Conservation (phyloP, 1,140 invertebrate species). For the Papilio machaon region DNA sequence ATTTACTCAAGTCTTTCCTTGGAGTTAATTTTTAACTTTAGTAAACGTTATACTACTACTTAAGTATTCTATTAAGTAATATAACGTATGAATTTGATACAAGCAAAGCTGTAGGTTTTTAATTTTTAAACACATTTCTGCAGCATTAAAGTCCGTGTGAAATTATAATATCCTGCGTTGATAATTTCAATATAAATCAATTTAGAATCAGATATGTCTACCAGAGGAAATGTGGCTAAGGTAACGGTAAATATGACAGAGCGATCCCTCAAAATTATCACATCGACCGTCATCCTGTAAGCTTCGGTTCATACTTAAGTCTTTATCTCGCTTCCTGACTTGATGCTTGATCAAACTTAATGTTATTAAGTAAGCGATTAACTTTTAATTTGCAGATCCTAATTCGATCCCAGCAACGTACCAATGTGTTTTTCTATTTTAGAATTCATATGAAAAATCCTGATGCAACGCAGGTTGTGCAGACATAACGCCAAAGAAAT, state of each 20-base stretch:
- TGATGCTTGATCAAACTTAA: background rate
- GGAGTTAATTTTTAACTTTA: too few species aligned
- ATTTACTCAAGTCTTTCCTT: too few species aligned
- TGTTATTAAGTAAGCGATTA: background rate
- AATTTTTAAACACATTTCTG: too few species aligned
- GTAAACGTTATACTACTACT: too few species aligned
- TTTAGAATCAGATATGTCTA: background rate
- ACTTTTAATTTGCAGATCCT: too few species aligned
- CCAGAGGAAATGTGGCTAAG: background rate
- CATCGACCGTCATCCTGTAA: background rate
- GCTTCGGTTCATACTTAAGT: background rate
- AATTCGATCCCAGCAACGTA: background rate
- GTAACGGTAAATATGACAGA: background rate
- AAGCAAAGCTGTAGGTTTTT: too few species aligned
- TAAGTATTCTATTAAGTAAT: too few species aligned
- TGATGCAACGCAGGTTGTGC: too few species aligned
- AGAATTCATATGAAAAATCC: too few species aligned
- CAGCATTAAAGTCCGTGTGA: background rate
- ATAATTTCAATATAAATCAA: conserved; percentile 12
- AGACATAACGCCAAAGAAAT: too few species aligned
- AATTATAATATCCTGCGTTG: background rate
- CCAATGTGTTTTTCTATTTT: background rate
- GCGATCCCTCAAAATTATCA: conserved; percentile 4
- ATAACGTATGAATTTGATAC: too few species aligned
- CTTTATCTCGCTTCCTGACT: background rate